Evolutionary conservation across 2,888 invertebrate genomes (phyloP), one percentile per base, ranked within the genome.

Genomic region (Capitulum mitella): DNA sequence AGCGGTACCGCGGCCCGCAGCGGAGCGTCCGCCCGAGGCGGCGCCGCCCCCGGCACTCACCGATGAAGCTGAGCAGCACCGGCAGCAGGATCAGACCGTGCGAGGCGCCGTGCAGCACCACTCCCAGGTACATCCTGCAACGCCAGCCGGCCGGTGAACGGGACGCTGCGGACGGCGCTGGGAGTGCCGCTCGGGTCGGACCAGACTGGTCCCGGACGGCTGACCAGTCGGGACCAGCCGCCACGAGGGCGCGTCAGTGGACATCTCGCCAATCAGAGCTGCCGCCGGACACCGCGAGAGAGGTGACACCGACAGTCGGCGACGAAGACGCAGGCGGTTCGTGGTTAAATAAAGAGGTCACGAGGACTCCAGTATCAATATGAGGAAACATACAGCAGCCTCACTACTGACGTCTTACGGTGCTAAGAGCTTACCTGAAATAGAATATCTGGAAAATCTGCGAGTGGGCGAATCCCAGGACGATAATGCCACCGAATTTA

Each of bases 61-160:
- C 98, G 86, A 97, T 92, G 89, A 95, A 97, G 87, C 96, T 97
- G 83, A 99, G 91, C 84, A 99, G 89, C 80, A 99, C 98, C 16
- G 99, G 99, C 83, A 99, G 89, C 89, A 99, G 98, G 84, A 99
- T 92, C 81, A 99, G 91, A 32, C 98, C 98, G 87, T 99, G 98
- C 10, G 95, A 92, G 16, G 98, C 98, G 79, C 99, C 99, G 86
- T 96, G 93, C 80, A 98, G 84, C 79, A 99, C 98, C 84, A 99
- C 99, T 80, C 97, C 96, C 85, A 99, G 89, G 87, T 98, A 99
- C 95, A 98, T 97, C 82, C 96, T 90, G 89, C 96, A 97, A 89
- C 97, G n/a, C 3, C 54, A 54, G 51, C 6, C 22, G n/a, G 97
- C 43, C 22, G 26, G 16, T 19, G n/a, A 12, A 61, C 32, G 32